These are phyloP conservation scores for Alaudala cheleensis DNA, from an alignment of 2,113 vertebrate genomes.

Conservation along the genomic window DNA sequence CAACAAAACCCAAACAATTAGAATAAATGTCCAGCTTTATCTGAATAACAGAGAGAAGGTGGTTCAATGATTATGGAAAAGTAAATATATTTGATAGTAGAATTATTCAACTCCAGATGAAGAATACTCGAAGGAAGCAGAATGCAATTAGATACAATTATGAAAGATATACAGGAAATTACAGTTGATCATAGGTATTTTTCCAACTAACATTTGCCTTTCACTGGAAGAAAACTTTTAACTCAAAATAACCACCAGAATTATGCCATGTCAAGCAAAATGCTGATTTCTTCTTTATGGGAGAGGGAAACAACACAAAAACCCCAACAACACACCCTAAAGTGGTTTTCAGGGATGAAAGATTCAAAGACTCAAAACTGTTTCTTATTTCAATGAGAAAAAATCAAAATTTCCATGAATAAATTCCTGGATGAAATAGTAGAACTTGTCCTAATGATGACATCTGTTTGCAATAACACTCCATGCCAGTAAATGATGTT, in stretches of 20 bases:
- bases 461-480: conserved; percentile 62
- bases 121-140: background rate
- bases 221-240: background rate
- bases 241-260: background rate
- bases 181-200: background rate
- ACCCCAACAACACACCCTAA: background rate
- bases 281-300: background rate
- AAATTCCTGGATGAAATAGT: background rate
- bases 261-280: background rate
- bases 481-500: conserved; percentile 46
- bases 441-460: conserved; percentile 11
- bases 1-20: background rate
- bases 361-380: background rate
- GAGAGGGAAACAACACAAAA: background rate
- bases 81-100: background rate
- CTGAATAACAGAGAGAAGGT: background rate
- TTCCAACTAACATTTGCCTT: conserved; percentile 8
- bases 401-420: conserved; percentile 25
- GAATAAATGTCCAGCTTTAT: background rate
- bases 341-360: background rate
- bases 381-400: conserved; percentile 6
- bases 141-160: conserved; percentile 8
- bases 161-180: background rate
- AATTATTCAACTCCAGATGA: background rate
- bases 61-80: background rate